Evolutionary conservation across 2,797 vertebrate species (phyloP).

Genomic region (Acrossocheilus fasciatus): DNA sequence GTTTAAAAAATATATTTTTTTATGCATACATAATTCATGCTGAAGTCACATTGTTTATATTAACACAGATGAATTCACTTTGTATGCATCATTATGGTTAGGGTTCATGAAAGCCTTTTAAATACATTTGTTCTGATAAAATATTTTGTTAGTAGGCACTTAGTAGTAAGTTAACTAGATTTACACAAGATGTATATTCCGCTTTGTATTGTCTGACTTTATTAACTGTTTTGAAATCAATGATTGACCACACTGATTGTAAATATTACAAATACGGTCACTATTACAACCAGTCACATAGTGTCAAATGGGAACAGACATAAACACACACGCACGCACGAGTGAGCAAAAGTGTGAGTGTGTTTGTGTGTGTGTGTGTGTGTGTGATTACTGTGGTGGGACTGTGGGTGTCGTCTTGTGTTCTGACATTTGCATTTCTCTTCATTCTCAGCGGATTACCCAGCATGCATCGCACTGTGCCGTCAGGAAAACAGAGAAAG

Average conservation of each 20-base stretch:
- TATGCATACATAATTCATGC: too few relatives aligned
- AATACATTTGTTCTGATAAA: too few relatives aligned
- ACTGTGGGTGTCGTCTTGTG: not conserved
- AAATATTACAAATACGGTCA: not conserved
- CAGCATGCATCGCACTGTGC: conserved; percentile 11
- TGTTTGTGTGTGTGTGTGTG: conserved; percentile 11
- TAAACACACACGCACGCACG: not conserved
- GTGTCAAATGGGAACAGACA: not conserved
- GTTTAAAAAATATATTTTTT: too few relatives aligned
- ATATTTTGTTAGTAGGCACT: too few relatives aligned
- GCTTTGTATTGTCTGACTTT: too few relatives aligned
- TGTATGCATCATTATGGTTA: too few relatives aligned
- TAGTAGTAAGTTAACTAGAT: too few relatives aligned
- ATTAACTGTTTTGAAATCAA: too few relatives aligned
- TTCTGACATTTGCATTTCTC: conserved; percentile 30
- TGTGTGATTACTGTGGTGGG: not conserved
- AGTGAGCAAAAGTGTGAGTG: not conserved
- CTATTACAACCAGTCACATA: not conserved
- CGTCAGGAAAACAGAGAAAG: conserved; percentile 1
- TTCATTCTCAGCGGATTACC: conserved; percentile 17
- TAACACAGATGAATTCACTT: too few relatives aligned
- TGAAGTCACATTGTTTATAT: too few relatives aligned
- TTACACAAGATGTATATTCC: too few relatives aligned
- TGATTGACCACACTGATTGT: not conserved
- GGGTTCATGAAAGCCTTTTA: too few relatives aligned